A percentile compares a stretch with the other conserved stretches of the same genome.
Conservation (phyloP, 1,140 invertebrate species). For the Pogonognathellus flavescens region DNA sequence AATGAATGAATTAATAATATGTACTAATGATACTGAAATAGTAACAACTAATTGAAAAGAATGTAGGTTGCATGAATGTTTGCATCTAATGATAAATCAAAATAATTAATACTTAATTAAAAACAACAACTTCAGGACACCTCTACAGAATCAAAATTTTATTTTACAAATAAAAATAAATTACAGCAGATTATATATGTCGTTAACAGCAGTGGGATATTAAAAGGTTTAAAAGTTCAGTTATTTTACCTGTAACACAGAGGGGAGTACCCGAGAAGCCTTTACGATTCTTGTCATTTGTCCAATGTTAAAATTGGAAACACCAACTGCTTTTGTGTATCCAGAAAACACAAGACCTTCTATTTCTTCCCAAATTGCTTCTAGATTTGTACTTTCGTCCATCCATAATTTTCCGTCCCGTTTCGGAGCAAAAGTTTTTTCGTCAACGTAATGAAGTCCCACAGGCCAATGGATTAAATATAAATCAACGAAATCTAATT, state of each 20-base stretch:
- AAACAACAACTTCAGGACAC: no score
- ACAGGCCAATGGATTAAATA: constrained; percentile 73
- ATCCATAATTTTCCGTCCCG: constrained; percentile 72
- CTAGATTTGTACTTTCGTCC: constrained; percentile 72
- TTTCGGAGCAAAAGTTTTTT: constrained; percentile 58
- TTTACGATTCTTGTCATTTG: constrained; percentile 71
- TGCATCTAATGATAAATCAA: no score
- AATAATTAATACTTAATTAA: no score
- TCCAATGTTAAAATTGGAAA: constrained; percentile 75
- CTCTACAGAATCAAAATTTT: no score
- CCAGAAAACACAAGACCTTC: constrained; percentile 83
- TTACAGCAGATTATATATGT: constrained; percentile 70
- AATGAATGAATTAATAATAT: no score
- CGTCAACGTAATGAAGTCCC: constrained; percentile 67
- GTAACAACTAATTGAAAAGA: no score
- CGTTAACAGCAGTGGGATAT: no score
- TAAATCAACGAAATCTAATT: constrained; percentile 85
- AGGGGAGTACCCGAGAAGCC: constrained; percentile 40
- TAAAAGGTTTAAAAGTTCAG: no score
- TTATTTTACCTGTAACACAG: constrained; percentile 57
- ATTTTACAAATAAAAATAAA: constrained; percentile 21
- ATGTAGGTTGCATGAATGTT: no score
- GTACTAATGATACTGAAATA: no score
- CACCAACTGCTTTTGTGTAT: constrained; percentile 74
- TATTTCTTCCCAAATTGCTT: constrained; percentile 94